Percentiles rank a stretch among this genome's conserved stretches.
phyloP scores from a whole-genome alignment of 2,113 vertebrate species.

The Phyllostomus hastatus region DNA sequence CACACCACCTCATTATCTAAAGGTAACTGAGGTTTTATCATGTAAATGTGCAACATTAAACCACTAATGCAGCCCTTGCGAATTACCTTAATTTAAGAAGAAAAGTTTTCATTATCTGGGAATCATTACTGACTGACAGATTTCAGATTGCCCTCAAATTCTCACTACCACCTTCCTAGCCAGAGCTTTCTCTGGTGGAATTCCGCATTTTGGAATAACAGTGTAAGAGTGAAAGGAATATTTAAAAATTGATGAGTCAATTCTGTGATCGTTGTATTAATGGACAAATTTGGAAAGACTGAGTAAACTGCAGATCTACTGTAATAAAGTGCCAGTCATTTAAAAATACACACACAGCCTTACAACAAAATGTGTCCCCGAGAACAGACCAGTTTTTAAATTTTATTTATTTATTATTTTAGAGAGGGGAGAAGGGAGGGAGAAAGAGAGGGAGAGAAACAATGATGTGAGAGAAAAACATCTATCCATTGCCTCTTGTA shows the following conservation, averaged over 20 bases:
- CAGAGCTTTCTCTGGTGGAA: not conserved
- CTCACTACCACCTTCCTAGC: not conserved
- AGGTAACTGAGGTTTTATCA: constrained; percentile 47
- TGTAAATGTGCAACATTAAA: constrained; percentile 36
- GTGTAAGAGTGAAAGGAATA: not conserved
- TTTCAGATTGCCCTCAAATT: not conserved
- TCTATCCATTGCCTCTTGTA: too few relatives aligned
- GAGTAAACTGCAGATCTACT: not conserved
- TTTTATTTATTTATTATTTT: too few relatives aligned
- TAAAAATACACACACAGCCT: not conserved
- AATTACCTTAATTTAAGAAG: constrained; percentile 52
- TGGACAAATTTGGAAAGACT: constrained; percentile 17
- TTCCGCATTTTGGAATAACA: not conserved
- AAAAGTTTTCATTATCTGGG: constrained; percentile 40
- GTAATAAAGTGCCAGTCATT: not conserved
- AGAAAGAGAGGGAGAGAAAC: too few relatives aligned
- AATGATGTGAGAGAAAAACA: too few relatives aligned
- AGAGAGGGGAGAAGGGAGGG: too few relatives aligned
- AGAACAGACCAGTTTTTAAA: too few relatives aligned
- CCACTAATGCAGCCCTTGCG: constrained; percentile 43
- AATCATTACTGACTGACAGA: constrained; percentile 13
- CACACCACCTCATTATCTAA: constrained; percentile 35
- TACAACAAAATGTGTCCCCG: not conserved
- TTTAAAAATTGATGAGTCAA: not conserved
- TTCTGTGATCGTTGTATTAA: not conserved